Percentiles rank a stretch among this genome's conserved stretches.
phyloP scores from a whole-genome alignment of 64 coral and sea anemone genomes.

The Acropora yongei region DNA sequence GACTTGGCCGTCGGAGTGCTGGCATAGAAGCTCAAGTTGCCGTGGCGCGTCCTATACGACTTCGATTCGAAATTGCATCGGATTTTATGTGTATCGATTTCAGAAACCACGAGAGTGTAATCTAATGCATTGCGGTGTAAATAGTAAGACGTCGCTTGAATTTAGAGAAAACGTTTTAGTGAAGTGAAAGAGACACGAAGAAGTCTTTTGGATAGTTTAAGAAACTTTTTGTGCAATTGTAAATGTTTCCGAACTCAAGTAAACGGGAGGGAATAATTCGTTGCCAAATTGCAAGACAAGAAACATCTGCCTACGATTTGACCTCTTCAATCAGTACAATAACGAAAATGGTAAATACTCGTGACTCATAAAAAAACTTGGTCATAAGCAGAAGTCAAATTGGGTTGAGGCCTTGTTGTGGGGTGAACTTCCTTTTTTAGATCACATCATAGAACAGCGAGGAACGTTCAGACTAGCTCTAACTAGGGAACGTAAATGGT shows the following conservation, averaged over 20 bases:
- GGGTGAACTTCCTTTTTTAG: background rate
- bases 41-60: background rate
- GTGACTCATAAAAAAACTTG: too few species aligned
- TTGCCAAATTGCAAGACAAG: background rate
- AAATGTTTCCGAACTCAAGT: background rate
- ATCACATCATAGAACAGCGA: background rate
- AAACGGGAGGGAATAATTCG: background rate
- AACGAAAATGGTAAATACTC: too few species aligned
- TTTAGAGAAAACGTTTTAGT: background rate
- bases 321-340: too few species aligned
- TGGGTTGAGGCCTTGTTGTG: background rate
- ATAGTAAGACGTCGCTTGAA: background rate
- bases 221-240: background rate
- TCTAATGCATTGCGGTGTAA: constrained; percentile 45
- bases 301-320: too few species aligned
- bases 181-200: background rate
- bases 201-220: too few species aligned
- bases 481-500: too few species aligned
- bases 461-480: background rate
- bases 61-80: constrained; percentile 61
- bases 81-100: constrained; percentile 64
- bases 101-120: background rate
- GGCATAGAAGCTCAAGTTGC: background rate
- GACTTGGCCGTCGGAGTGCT: constrained; percentile 7
- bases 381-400: background rate